Conservation (phyloP, 2,797 vertebrate genomes). For the Rousettus madagascariensis region DNA sequence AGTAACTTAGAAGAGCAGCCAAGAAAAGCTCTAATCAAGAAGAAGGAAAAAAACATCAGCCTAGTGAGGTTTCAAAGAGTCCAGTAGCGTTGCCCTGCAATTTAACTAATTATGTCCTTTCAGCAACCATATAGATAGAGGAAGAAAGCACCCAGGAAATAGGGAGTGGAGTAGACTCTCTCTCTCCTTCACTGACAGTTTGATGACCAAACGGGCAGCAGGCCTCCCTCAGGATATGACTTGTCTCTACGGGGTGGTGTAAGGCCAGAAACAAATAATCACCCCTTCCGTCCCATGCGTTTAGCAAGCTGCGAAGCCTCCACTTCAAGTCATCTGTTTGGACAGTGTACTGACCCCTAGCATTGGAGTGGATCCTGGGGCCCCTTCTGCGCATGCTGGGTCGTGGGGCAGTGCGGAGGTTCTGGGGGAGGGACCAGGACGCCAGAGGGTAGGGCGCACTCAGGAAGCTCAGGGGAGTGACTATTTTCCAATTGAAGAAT, state of each 20-base stretch:
- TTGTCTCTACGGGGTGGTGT: neutral
- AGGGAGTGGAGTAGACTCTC: neutral
- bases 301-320: neutral
- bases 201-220: neutral
- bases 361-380: neutral
- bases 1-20: slow-evolving; percentile 57
- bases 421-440: neutral
- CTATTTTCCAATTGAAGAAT: neutral
- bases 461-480: neutral
- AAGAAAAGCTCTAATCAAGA: slow-evolving; percentile 41
- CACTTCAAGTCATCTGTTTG: neutral
- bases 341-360: neutral
- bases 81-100: neutral
- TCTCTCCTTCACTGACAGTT: neutral
- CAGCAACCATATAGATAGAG: neutral
- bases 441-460: neutral
- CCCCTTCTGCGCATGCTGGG: neutral
- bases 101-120: neutral
- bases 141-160: neutral
- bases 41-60: slow-evolving; percentile 43
- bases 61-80: neutral
- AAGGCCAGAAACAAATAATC: neutral
- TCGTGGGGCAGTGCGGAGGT: neutral
- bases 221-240: neutral
- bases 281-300: neutral